These are phyloP conservation scores for Aporophyla lueneburgensis DNA, from an alignment of 2,888 invertebrate species.

Conservation along the genomic window DNA sequence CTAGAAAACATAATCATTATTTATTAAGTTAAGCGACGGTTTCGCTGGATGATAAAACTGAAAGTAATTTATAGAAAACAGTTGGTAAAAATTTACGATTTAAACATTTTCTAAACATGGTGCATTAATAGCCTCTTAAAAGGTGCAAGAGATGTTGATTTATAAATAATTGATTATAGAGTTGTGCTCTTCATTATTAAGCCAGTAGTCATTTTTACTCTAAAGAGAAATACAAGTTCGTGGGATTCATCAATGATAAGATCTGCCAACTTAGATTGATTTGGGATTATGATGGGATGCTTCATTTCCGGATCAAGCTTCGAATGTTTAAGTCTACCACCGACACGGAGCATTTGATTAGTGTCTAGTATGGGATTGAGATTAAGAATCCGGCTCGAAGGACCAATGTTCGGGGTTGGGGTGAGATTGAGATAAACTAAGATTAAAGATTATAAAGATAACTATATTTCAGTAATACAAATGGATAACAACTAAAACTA, in stretches of 20 bases:
- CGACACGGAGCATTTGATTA: no score
- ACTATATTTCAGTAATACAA: no score
- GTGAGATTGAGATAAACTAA: no score
- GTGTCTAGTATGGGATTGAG: background rate
- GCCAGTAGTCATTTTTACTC: no score
- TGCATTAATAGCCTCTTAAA: background rate
- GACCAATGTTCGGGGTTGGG: no score
- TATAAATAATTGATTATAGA: background rate
- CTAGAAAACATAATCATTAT: no score
- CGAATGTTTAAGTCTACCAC: background rate
- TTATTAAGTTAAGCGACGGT: background rate
- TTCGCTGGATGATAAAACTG: background rate
- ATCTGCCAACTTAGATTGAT: background rate
- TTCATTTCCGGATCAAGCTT: constrained; percentile 4
- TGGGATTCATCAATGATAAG: constrained; percentile 2
- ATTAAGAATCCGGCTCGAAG: background rate
- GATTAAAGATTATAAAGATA: no score
- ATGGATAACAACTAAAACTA: no score
- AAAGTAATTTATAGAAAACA: background rate
- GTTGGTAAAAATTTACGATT: no score
- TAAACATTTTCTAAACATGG: no score
- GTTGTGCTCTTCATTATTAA: no score
- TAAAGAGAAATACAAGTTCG: no score
- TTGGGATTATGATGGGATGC: constrained; percentile 8
- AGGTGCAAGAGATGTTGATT: background rate